Evolutionary conservation across 2,113 vertebrate species (phyloP).

Genomic region (Meles meles): DNA sequence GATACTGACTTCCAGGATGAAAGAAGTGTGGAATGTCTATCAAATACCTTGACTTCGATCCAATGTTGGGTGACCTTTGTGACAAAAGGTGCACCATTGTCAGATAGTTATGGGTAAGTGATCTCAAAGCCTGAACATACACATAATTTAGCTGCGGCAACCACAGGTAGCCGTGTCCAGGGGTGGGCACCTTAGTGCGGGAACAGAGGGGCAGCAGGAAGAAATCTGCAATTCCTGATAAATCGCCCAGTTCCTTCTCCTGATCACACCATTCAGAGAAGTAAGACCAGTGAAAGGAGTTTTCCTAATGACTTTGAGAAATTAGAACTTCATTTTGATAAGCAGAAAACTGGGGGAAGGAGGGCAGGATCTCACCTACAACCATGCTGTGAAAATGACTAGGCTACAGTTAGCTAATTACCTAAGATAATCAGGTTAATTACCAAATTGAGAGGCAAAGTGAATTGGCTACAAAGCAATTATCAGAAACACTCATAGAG

Average conservation of each 20-base stretch:
- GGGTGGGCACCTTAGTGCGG: background rate
- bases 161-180: background rate
- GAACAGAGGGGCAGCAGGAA: background rate
- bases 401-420: background rate
- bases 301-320: background rate
- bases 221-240: background rate
- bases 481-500: background rate
- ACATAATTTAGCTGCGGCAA: background rate
- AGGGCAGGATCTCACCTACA: background rate
- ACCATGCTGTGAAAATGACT: background rate
- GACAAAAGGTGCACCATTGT: background rate
- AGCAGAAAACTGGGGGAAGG: background rate
- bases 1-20: background rate
- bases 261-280: background rate
- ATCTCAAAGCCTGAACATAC: background rate
- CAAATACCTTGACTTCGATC: background rate
- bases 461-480: constrained; percentile 10
- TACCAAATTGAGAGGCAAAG: background rate
- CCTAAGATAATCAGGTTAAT: background rate
- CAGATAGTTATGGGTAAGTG: background rate
- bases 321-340: background rate
- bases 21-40: background rate
- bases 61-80: background rate
- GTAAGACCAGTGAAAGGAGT: background rate
- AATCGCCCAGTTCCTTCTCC: background rate